Evolutionary conservation across 2,113 vertebrate genomes (phyloP), one percentile per base, ranked within the genome.

Genomic region (Candoia aspera): DNA sequence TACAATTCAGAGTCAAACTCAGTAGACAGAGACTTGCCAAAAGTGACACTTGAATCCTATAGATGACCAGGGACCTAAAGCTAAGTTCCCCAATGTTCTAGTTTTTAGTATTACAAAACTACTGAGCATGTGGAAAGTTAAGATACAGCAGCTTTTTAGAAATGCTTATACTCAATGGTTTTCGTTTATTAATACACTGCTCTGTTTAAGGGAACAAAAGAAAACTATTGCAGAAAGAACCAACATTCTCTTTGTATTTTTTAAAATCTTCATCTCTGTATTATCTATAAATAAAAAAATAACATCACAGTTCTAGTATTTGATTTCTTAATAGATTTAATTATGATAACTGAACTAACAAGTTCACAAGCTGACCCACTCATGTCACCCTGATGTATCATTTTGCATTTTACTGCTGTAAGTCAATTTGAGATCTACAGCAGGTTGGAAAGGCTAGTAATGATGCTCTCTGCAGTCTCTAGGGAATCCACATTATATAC

Each of bases 381-480:
- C 93, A 96, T 98, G 98, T 98, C 97, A 98, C 98, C 98, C 98
- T 98, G 97, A 98, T 98, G 98, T 98, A 99, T 99, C 99, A 99
- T 98, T 99, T 99, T 99, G 99, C 98, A 98, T 98, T 99, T 98
- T 98, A 98, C 98, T 98, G 98, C 98, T 98, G 98, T 99, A 99
- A 99, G 99, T 99, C 99, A 99, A 99, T 99, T 99, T 99, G 99
- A 98, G 98, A 98, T 98, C 97, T 98, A 97, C 95, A 97, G 98
- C 97, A 98, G 98, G 98, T 98, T 98, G 98, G 98, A 98, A 98
- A 99, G 98, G 97, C 99, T 99, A 97, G 98, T 99, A 99, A 99
- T 99, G 99, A 99, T 99, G 99, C 99, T 99, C 98, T 98, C 98
- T 97, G 97, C 96, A 92, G 95, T 98, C 99, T 97, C 99, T 58